Conservation (phyloP, 2,888 invertebrate species). For the Lycia hirtaria region DNA sequence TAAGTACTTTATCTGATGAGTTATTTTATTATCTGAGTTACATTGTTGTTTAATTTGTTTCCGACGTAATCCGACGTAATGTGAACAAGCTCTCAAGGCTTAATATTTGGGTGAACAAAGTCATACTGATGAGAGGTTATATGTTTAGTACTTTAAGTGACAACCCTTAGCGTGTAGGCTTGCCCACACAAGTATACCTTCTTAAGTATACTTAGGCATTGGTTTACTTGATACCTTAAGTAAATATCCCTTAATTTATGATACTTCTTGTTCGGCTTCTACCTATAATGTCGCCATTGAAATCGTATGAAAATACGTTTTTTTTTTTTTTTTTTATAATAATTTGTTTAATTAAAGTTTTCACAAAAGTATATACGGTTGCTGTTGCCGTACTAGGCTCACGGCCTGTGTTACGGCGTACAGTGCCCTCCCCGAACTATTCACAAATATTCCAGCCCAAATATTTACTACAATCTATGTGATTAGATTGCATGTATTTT, state of each 20-base stretch:
- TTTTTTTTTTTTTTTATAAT: too few species aligned
- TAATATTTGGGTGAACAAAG: slow-evolving; percentile 38
- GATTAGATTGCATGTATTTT: too few species aligned
- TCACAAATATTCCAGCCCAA: too few species aligned
- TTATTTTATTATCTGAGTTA: not conserved
- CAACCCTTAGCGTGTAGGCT: slow-evolving; percentile 15
- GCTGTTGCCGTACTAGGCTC: too few species aligned
- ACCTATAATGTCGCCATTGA: not conserved
- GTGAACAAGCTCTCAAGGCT: slow-evolving; percentile 18
- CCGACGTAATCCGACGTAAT: not conserved
- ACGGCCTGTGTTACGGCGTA: too few species aligned
- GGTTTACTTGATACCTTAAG: slow-evolving; percentile 6
- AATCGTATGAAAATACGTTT: too few species aligned
- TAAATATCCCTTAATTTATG: not conserved
- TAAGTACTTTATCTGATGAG: not conserved
- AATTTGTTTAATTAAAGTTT: too few species aligned
- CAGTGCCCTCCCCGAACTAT: too few species aligned
- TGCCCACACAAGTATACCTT: slow-evolving; percentile 51
- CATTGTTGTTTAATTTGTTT: slow-evolving; percentile 4
- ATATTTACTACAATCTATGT: too few species aligned
- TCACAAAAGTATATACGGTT: too few species aligned
- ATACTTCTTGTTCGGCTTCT: not conserved
- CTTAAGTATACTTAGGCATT: slow-evolving; percentile 33
- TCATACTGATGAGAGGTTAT: slow-evolving; percentile 15
- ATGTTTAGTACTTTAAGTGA: slow-evolving; percentile 10